phyloP scores from a whole-genome alignment of 2,797 vertebrate species.

The Rhabdomys pumilio region DNA sequence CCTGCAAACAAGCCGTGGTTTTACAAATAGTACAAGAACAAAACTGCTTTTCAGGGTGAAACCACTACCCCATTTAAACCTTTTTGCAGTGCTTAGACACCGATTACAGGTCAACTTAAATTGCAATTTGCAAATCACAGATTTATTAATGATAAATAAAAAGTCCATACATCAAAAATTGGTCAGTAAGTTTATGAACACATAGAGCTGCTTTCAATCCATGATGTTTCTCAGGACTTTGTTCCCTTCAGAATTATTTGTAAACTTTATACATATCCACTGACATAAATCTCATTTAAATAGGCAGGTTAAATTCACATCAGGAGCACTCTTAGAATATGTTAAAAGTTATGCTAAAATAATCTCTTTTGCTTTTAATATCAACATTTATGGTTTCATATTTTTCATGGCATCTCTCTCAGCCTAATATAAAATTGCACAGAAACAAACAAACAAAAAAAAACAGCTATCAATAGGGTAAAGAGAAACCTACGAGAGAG shows the following conservation, averaged over 20 bases:
- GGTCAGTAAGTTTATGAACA: slow-evolving; percentile 17
- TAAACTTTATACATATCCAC: background rate
- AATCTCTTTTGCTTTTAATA: slow-evolving; percentile 15
- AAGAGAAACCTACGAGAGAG: background rate
- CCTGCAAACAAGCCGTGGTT: background rate
- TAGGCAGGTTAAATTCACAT: background rate
- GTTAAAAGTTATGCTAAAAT: slow-evolving; percentile 55
- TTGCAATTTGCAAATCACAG: background rate
- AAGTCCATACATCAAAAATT: slow-evolving; percentile 33
- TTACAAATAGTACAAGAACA: background rate
- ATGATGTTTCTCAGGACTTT: background rate
- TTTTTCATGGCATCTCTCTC: slow-evolving; percentile 38
- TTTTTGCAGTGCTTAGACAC: background rate
- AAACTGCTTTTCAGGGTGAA: background rate
- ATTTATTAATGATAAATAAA: slow-evolving; percentile 40
- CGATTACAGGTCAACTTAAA: slow-evolving; percentile 32
- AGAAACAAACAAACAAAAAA: background rate
- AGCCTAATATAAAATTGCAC: slow-evolving; percentile 48
- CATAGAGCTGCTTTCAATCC: background rate
- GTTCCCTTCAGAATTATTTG: background rate
- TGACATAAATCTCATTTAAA: slow-evolving; percentile 26
- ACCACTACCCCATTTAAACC: background rate
- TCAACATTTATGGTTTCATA: background rate
- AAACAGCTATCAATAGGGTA: background rate
- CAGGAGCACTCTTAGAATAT: slow-evolving; percentile 36